phyloP scores from a whole-genome alignment of 2,113 vertebrate genomes.

The Hucho hucho region DNA sequence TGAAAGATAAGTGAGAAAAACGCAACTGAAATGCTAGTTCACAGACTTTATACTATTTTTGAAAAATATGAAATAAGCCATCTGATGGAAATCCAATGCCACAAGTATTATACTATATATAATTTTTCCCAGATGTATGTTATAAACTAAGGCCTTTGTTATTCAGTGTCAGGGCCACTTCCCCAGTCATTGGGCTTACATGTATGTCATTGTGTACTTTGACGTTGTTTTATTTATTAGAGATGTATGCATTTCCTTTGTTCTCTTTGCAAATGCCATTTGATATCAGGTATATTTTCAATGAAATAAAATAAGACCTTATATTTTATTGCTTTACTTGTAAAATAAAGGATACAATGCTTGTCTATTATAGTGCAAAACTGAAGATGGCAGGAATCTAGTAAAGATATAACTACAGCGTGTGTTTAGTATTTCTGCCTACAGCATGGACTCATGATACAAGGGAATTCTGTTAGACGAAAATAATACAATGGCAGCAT shows the following conservation, averaged over 20 bases:
- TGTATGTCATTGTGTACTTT: too few species aligned
- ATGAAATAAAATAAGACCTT: too few species aligned
- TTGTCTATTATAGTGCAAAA: not conserved
- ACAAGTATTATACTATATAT: too few species aligned
- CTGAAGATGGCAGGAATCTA: not conserved
- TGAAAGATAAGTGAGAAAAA: too few species aligned
- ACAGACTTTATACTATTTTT: too few species aligned
- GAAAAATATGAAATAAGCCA: too few species aligned
- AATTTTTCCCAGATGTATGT: too few species aligned
- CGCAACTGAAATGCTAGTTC: too few species aligned
- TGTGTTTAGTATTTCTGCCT: not conserved
- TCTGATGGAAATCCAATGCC: too few species aligned
- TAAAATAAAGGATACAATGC: not conserved
- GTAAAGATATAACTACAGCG: not conserved
- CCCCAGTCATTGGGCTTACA: not conserved
- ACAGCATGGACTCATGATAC: not conserved
- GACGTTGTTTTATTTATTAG: not conserved
- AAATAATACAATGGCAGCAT: not conserved
- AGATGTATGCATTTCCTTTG: not conserved
- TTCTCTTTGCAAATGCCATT: too few species aligned
- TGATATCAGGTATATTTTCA: too few species aligned
- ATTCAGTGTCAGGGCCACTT: not conserved
- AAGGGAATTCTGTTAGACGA: not conserved
- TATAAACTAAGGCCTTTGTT: not conserved
- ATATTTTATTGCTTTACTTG: not conserved